These are phyloP conservation scores for Coenobita brevimanus DNA, from an alignment of 1,140 invertebrate genomes.

Conservation along the genomic window DNA sequence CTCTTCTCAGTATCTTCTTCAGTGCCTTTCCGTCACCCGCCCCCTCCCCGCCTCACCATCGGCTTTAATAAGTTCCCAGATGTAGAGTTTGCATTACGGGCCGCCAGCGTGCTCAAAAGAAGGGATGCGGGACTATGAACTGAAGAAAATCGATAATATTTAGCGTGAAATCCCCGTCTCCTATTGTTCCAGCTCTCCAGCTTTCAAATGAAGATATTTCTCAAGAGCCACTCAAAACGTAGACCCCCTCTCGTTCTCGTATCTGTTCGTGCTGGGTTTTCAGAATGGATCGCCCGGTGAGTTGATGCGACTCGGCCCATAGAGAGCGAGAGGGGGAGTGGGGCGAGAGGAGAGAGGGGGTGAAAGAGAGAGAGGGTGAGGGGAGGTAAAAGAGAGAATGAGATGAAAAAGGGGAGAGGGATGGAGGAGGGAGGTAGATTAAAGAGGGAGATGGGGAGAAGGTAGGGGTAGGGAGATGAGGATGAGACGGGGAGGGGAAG, in stretches of 20 bases:
- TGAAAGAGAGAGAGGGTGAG: no score
- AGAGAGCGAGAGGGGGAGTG: slow-evolving; percentile 5
- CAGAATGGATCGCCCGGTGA: slow-evolving; percentile 8
- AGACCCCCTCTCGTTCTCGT: not conserved
- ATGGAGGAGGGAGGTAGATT: no score
- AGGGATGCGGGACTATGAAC: slow-evolving; percentile 4
- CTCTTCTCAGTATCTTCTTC: not conserved
- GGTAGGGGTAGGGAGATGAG: not conserved
- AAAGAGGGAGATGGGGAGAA: no score
- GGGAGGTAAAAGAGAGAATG: no score
- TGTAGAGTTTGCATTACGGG: slow-evolving; percentile 49
- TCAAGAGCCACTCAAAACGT: slow-evolving; percentile 62
- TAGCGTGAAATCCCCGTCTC: slow-evolving; percentile 64
- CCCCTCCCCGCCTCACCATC: slow-evolving; percentile 18
- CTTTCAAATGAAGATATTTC: slow-evolving; percentile 67
- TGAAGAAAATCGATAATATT: slow-evolving; percentile 64
- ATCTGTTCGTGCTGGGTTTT: not conserved
- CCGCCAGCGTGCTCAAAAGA: slow-evolving; percentile 16
- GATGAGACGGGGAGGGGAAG: not conserved
- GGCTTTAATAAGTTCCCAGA: slow-evolving; percentile 61
- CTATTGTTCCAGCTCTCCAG: slow-evolving; percentile 59
- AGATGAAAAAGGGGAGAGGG: no score
- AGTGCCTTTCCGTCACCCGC: not conserved
- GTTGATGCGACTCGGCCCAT: slow-evolving; percentile 5
- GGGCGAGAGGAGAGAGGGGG: no score